Base-by-base conservation (phyloP, 2,113 vertebrate species). In the Tonatia bakeri region DNA sequence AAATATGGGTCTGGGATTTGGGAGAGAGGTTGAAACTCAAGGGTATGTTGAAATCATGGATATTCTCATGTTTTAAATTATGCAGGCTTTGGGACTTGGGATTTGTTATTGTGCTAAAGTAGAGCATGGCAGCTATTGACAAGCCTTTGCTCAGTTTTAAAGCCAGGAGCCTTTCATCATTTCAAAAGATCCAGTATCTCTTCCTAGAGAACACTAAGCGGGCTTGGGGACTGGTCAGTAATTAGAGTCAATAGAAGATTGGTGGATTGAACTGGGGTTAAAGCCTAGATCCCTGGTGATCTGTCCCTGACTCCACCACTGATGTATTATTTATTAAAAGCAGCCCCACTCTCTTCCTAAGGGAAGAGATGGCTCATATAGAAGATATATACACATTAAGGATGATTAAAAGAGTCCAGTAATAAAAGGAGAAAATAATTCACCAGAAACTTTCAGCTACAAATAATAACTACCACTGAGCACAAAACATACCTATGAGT, bases 91-190 rank as follows among this genome's bases (percentile, higher is more conserved):
- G 26, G 15, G 82, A 52, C 20, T 72, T 88, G 38, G 50, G 65
- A 56, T 95, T 92, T 96, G 61, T 73, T 89, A 36, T 61, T 92
- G 24, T 90, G 59, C 38, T 83, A 70, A 94, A 77, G 69, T 36
- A 43, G 36, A 86, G 47, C 26, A 50, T 19, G n/a, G 4, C n/a
- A 72, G 85, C n/a, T 52, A 76, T 31, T 72, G 24, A 77, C 19
- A 94, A 90, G 20, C 0, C 5, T 83, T 72, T 90, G 90, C 19
- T 94, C 47, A 17, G 8, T 82, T 94, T 94, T 56, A 52, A 92
- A 84, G 47, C 36, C 31, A 75, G 40, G 52, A 52, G 8, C 1
- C 6, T 84, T 87, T 96, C 45, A 65, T 43, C 33, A 56, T 93
- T 90, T 94, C 17, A 56, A 40, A 89, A 88, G 83, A 43, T 70